These are phyloP conservation scores for Yoshiicerus persimilis DNA, from an alignment of 1,140 invertebrate genomes.

Conservation along the genomic window DNA sequence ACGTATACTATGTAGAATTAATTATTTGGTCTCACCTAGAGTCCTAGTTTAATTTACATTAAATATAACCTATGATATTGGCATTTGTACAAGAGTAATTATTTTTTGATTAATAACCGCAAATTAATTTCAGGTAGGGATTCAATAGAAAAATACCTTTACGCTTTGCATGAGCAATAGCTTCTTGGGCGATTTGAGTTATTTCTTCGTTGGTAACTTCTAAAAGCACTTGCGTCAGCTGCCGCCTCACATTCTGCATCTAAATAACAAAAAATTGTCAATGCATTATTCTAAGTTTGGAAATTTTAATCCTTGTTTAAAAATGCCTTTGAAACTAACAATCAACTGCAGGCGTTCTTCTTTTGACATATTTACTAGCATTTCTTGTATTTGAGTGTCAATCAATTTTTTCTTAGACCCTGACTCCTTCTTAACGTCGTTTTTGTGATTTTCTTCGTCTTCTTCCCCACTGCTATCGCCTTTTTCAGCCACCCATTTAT, in stretches of 20 bases:
- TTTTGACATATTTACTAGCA: conserved; percentile 16
- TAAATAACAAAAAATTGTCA: conserved; percentile 54
- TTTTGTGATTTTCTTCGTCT: background rate
- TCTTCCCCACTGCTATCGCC: conserved; percentile 45
- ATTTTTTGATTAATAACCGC: background rate
- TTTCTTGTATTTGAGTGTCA: background rate
- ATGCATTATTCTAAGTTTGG: too few relatives aligned
- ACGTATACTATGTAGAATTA: too few relatives aligned
- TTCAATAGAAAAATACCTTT: conserved; percentile 62
- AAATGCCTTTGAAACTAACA: background rate
- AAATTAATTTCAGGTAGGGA: background rate
- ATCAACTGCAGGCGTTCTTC: background rate
- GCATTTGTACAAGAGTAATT: background rate
- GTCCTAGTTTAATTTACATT: too few relatives aligned
- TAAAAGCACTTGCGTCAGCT: conserved; percentile 86
- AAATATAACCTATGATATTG: too few relatives aligned
- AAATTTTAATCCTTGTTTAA: too few relatives aligned
- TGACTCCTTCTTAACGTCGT: background rate
- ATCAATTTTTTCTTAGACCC: background rate
- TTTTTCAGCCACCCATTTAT: conserved; percentile 46
- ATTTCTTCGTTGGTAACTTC: conserved; percentile 92
- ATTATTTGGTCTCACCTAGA: too few relatives aligned
- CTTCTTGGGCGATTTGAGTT: conserved; percentile 73
- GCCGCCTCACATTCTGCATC: conserved; percentile 84
- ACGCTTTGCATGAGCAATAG: conserved; percentile 63